These are phyloP conservation scores for Heliconius cydno DNA, from an alignment of 2,888 invertebrate species.

Conservation along the genomic window DNA sequence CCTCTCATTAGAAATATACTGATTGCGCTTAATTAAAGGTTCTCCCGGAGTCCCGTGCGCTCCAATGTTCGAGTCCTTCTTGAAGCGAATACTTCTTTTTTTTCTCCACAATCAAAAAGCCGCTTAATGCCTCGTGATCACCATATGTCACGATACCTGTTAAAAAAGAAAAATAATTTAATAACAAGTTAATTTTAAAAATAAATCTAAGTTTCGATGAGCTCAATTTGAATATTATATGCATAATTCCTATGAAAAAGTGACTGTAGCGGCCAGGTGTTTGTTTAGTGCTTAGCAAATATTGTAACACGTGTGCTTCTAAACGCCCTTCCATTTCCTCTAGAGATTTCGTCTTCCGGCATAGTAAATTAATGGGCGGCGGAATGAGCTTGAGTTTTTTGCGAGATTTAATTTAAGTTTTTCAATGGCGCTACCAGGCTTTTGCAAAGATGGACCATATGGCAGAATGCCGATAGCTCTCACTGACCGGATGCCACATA, in stretches of 20 bases:
- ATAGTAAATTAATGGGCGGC: constrained; percentile 76
- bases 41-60: constrained; percentile 75
- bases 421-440: constrained; percentile 66
- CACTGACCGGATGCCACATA: constrained; percentile 66
- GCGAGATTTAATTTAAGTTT: constrained; percentile 62
- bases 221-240: constrained; percentile 42
- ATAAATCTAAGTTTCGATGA: constrained; percentile 27
- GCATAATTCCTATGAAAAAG: constrained; percentile 55
- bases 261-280: constrained; percentile 73
- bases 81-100: constrained; percentile 77
- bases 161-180: constrained; percentile 63
- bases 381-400: constrained; percentile 67
- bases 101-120: constrained; percentile 81
- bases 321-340: constrained; percentile 79
- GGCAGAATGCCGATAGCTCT: constrained; percentile 57
- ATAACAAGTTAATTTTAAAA: constrained; percentile 51
- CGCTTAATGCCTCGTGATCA: constrained; percentile 79
- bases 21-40: constrained; percentile 83
- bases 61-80: constrained; percentile 69
- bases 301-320: constrained; percentile 81
- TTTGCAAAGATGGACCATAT: constrained; percentile 65
- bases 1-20: constrained; percentile 83
- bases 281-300: constrained; percentile 78
- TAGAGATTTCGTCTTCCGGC: constrained; percentile 83
- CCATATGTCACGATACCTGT: constrained; percentile 76